phyloP scores from a whole-genome alignment of 35 echinoderm and acorn worm species.

The Apostichopus californicus region DNA sequence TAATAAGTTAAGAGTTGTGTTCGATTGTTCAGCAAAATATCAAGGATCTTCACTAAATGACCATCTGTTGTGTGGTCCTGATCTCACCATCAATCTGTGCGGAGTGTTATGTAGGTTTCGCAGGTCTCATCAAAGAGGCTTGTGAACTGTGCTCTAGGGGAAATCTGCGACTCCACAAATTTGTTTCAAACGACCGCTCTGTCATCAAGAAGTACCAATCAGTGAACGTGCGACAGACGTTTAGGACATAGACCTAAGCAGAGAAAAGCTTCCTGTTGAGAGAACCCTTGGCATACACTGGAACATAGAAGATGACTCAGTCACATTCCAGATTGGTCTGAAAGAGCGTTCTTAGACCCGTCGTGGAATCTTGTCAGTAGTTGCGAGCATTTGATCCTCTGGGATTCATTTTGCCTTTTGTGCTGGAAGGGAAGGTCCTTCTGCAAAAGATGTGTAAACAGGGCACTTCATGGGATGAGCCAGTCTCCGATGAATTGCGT shows the following conservation, averaged over 20 bases:
- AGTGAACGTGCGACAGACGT: too few relatives aligned
- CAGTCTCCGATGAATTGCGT: conserved; percentile 18
- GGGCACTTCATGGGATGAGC: conserved; percentile 63
- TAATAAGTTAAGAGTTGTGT: conserved; percentile 60
- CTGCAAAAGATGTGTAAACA: conserved; percentile 26
- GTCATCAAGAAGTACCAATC: neutral
- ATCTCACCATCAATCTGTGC: conserved; percentile 57
- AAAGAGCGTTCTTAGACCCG: conserved; percentile 45
- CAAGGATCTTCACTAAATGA: conserved; percentile 51
- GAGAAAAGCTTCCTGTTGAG: conserved; percentile 10
- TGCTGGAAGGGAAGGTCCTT: conserved; percentile 36
- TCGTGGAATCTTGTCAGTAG: neutral
- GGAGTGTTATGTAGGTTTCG: neutral
- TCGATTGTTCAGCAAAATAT: neutral
- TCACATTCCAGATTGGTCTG: conserved; percentile 46
- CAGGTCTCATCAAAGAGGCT: conserved; percentile 17
- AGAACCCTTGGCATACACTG: neutral
- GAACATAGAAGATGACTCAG: neutral
- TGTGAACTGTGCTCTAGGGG: conserved; percentile 6
- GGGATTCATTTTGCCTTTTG: conserved; percentile 66
- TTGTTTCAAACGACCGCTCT: too few relatives aligned
- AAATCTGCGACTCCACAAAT: conserved; percentile 14
- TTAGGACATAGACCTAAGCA: conserved; percentile 2
- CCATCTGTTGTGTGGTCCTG: neutral
- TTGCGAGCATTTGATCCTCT: conserved; percentile 57